These are phyloP conservation scores for Zootermopsis nevadensis DNA, from an alignment of 2,888 invertebrate species.

Conservation along the genomic window DNA sequence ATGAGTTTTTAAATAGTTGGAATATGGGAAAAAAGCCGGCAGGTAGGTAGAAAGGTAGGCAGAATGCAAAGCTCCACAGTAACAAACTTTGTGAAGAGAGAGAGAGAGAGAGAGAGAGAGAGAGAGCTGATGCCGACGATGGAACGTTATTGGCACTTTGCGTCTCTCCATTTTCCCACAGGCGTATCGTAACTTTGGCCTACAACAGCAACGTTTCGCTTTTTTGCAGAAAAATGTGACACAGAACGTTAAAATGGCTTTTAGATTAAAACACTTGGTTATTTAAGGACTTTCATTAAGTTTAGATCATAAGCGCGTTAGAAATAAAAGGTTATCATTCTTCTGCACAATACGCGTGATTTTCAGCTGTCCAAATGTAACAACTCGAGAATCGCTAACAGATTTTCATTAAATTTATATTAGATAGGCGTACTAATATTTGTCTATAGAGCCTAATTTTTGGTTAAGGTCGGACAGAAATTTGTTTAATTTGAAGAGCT, in stretches of 20 bases:
- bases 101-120: background rate
- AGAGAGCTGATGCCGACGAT: background rate
- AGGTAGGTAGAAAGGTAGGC: slow-evolving; percentile 11
- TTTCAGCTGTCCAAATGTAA: too few species aligned
- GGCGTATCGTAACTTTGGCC: background rate
- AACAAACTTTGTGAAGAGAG: slow-evolving; percentile 13
- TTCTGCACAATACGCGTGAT: too few species aligned
- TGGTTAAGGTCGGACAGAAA: too few species aligned
- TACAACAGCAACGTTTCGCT: background rate
- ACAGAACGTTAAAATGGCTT: background rate
- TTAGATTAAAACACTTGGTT: too few species aligned
- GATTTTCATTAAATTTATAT: too few species aligned
- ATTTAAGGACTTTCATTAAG: too few species aligned
- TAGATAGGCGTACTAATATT: too few species aligned
- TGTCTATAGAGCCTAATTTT: too few species aligned
- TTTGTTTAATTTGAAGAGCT: too few species aligned
- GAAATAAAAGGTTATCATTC: too few species aligned
- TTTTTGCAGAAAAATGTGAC: background rate
- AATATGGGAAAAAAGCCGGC: slow-evolving; percentile 8
- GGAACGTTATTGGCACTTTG: background rate
- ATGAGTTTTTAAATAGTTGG: slow-evolving; percentile 28
- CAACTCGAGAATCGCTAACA: too few species aligned
- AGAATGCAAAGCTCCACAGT: background rate
- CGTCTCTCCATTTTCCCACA: background rate
- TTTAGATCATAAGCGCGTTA: too few species aligned